phyloP scores from a whole-genome alignment of 2,113 vertebrate genomes.

The Gavia stellata region DNA sequence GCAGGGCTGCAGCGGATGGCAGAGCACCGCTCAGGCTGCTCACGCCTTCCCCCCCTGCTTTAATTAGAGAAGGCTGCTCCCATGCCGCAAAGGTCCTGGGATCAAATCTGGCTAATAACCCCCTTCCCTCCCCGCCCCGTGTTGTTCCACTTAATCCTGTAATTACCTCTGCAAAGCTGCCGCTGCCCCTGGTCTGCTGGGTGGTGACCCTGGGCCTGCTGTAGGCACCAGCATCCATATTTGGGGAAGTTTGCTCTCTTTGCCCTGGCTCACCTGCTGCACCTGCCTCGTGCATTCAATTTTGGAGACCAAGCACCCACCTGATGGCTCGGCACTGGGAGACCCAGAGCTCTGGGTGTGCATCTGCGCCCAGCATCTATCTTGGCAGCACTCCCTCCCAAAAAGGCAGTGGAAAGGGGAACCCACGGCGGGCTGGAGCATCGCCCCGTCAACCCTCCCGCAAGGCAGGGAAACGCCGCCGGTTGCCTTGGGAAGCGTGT shows the following conservation, averaged over 20 bases:
- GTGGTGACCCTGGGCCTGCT: not conserved
- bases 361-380: not conserved
- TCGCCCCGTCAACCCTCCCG: not conserved
- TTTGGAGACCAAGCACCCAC: not conserved
- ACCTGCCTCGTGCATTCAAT: not conserved
- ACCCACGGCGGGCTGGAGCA: not conserved
- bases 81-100: not conserved
- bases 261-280: not conserved
- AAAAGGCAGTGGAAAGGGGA: not conserved
- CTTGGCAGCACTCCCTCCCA: fast-evolving
- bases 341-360: not conserved
- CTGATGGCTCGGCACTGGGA: fast-evolving
- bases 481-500: not conserved
- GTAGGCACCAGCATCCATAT: not conserved
- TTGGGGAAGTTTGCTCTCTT: not conserved
- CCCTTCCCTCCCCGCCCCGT: not conserved
- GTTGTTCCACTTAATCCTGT: slow-evolving; percentile 49
- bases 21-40: not conserved
- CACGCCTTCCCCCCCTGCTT: not conserved
- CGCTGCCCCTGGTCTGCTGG: not conserved
- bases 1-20: not conserved
- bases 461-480: not conserved
- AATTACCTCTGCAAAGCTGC: slow-evolving; percentile 36
- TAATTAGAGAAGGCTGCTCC: slow-evolving; percentile 8
- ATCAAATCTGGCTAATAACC: slow-evolving; percentile 37